Percentiles rank a stretch among this genome's conserved stretches.
phyloP scores from a whole-genome alignment of 2,113 vertebrate genomes.

The Hydrochoerus hydrochaeris region DNA sequence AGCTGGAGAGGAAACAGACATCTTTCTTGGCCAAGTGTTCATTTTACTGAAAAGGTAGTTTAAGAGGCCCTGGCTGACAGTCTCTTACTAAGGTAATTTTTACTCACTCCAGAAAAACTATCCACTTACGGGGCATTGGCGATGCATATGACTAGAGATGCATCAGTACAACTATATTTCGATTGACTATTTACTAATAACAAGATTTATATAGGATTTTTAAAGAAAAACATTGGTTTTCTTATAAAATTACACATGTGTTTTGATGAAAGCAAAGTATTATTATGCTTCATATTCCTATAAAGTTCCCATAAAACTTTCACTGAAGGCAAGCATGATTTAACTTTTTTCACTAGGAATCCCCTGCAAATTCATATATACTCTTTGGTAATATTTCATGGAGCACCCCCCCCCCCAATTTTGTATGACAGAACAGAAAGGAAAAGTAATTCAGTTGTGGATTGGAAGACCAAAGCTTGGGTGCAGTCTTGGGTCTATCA shows the following conservation, averaged over 20 bases:
- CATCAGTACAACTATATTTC: neutral
- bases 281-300: neutral
- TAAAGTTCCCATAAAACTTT: constrained; percentile 19
- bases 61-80: neutral
- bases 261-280: constrained; percentile 37
- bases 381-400: neutral
- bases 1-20: constrained; percentile 1
- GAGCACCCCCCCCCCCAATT: neutral
- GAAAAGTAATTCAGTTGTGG: neutral
- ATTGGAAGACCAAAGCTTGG: neutral
- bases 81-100: neutral
- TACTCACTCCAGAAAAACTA: neutral
- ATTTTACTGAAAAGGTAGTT: constrained; percentile 51
- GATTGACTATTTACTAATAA: neutral
- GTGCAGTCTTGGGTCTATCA: neutral
- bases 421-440: neutral
- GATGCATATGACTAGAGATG: neutral
- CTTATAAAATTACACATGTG: neutral
- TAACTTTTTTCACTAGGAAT: neutral
- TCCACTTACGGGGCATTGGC: neutral
- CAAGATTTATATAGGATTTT: neutral
- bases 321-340: neutral
- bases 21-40: neutral
- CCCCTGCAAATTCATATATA: neutral
- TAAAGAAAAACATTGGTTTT: constrained; percentile 18